Conservation (phyloP, 1,140 invertebrate species). For the Eubasilissa regina region DNA sequence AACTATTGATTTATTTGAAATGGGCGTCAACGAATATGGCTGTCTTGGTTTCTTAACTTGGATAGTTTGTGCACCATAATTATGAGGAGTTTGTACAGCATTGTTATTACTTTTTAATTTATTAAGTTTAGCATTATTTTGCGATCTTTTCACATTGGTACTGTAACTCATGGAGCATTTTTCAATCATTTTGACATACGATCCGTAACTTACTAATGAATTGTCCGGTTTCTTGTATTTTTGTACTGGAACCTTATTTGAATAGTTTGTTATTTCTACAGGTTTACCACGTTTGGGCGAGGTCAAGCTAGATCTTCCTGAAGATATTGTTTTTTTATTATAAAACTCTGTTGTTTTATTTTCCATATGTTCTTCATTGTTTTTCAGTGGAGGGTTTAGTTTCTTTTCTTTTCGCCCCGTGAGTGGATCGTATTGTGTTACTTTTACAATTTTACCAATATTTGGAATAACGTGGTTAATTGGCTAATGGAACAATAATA, state of each 20-base stretch:
- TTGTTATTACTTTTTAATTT: background rate
- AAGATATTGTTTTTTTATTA: background rate
- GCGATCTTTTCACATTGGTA: background rate
- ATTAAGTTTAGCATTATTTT: constrained; percentile 6
- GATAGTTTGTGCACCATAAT: background rate
- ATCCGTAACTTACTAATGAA: constrained; percentile 1
- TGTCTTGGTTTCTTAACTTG: background rate
- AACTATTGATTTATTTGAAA: background rate
- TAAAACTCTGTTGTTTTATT: constrained; percentile 1
- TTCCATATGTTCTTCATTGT: background rate
- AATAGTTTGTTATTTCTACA: background rate
- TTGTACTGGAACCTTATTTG: background rate
- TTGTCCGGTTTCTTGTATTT: background rate
- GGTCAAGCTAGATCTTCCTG: background rate
- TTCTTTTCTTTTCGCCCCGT: background rate
- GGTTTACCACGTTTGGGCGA: background rate
- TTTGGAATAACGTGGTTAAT: constrained; percentile 1
- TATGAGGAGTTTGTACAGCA: no score
- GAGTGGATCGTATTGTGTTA: background rate
- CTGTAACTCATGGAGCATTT: background rate
- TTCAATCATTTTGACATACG: constrained; percentile 6
- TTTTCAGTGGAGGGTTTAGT: background rate
- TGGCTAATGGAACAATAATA: background rate
- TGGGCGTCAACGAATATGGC: background rate
- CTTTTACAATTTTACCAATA: constrained; percentile 1